These are phyloP conservation scores for Enteromius thamalakanensis DNA, from an alignment of 2,797 vertebrate genomes.

Conservation along the genomic window DNA sequence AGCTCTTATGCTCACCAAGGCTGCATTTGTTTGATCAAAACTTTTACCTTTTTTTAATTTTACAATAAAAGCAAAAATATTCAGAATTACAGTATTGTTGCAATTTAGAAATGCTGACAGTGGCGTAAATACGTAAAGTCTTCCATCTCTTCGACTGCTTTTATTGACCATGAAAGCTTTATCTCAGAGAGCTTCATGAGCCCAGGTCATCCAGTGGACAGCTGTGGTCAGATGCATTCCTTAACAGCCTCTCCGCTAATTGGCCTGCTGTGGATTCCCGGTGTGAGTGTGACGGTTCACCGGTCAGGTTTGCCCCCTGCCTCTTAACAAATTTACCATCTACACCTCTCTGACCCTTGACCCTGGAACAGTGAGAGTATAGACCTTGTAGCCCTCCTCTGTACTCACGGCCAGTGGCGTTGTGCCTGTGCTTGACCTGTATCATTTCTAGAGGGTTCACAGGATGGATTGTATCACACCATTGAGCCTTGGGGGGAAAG, in stretches of 20 bases:
- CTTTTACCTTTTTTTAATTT: too few relatives aligned
- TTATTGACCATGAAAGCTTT: slow-evolving; percentile 8
- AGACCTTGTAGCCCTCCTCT: slow-evolving; percentile 36
- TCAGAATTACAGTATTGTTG: not conserved
- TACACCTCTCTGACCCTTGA: slow-evolving; percentile 50
- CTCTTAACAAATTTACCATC: slow-evolving; percentile 61
- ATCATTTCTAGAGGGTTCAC: slow-evolving; percentile 40
- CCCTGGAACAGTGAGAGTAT: slow-evolving; percentile 38
- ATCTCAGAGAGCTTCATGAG: not conserved
- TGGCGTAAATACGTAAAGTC: not conserved
- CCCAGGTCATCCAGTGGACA: slow-evolving; percentile 54
- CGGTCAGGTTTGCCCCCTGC: slow-evolving; percentile 60
- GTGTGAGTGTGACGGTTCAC: slow-evolving; percentile 71
- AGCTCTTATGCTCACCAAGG: not conserved
- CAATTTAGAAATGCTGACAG: not conserved
- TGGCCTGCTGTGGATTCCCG: slow-evolving; percentile 78
- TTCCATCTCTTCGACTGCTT: slow-evolving; percentile 7
- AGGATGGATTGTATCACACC: slow-evolving; percentile 22
- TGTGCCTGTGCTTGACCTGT: slow-evolving; percentile 29
- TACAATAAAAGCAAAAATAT: not conserved
- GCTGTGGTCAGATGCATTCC: slow-evolving; percentile 74
- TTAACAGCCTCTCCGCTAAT: slow-evolving; percentile 76
- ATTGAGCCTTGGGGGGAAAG: slow-evolving; percentile 1
- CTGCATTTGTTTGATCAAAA: not conserved
- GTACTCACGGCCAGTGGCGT: slow-evolving; percentile 16